phyloP scores from a whole-genome alignment of 1,140 invertebrate genomes.

The Choristoneura fumiferana region DNA sequence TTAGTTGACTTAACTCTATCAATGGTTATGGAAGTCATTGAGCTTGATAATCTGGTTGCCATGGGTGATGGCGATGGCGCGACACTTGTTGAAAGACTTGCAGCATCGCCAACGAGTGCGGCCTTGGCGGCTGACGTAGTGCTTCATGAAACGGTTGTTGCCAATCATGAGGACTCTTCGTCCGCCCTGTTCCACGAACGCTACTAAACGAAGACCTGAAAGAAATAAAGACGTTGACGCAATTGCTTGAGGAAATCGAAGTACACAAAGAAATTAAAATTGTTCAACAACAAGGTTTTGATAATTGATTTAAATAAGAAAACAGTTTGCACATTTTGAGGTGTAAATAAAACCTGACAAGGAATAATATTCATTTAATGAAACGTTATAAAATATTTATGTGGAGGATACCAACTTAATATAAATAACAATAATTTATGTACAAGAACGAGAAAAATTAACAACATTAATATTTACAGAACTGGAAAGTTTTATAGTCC shows the following conservation, averaged over 20 bases:
- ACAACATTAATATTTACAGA: background rate
- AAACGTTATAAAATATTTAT: background rate
- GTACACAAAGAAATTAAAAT: too few relatives aligned
- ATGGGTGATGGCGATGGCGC: slow-evolving; percentile 56
- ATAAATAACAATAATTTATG: background rate
- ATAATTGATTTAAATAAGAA: too few relatives aligned
- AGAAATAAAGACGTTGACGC: background rate
- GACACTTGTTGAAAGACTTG: slow-evolving; percentile 51
- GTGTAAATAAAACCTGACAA: background rate
- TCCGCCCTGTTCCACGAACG: slow-evolving; percentile 38
- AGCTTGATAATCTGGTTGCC: slow-evolving; percentile 46
- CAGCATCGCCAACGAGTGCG: slow-evolving; percentile 57
- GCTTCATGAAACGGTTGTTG: slow-evolving; percentile 48
- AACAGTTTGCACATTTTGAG: too few relatives aligned
- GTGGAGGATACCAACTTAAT: background rate
- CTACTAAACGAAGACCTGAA: slow-evolving; percentile 15
- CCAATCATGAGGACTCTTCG: slow-evolving; percentile 47
- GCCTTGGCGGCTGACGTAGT: slow-evolving; percentile 47
- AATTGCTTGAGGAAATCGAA: too few relatives aligned
- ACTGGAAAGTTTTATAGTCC: background rate
- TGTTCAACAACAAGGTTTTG: too few relatives aligned
- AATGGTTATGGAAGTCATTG: slow-evolving; percentile 55
- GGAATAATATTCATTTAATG: background rate
- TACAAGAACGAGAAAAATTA: background rate
- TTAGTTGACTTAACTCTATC: background rate